Percentiles rank a stretch among this genome's conserved stretches.
Conservation (phyloP, 2,113 vertebrate species). For the Paratilapia polleni region DNA sequence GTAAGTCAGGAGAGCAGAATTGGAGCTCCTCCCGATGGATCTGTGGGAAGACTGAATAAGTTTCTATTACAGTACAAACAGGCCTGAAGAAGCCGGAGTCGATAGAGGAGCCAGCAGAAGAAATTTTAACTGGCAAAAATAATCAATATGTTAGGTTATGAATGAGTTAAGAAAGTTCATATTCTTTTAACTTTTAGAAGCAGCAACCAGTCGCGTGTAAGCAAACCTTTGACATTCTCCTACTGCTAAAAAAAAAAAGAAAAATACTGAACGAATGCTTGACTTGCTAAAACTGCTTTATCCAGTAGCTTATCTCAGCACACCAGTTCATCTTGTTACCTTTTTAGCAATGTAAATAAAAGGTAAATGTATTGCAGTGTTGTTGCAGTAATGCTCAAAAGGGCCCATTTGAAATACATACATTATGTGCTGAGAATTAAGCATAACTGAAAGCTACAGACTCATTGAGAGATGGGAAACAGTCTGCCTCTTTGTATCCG, state of each 20-base stretch:
- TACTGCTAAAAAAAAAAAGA: not conserved
- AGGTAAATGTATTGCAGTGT: not conserved
- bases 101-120: not conserved
- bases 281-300: too few relatives aligned
- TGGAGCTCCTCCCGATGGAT: not conserved
- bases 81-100: not conserved
- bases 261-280: too few relatives aligned
- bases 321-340: not conserved
- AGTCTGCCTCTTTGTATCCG: slow-evolving; percentile 37
- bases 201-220: not conserved
- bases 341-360: not conserved
- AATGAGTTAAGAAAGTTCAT: not conserved
- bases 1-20: not conserved
- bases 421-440: not conserved
- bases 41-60: not conserved
- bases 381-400: not conserved
- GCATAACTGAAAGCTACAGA: not conserved
- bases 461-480: slow-evolving; percentile 15
- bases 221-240: not conserved
- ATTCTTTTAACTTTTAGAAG: not conserved
- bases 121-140: not conserved
- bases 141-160: not conserved
- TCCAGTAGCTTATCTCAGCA: too few relatives aligned
- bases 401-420: not conserved
- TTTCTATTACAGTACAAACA: not conserved